Evolutionary conservation across 2,888 invertebrate species (phyloP).

Genomic region (Antheraea assamensis): DNA sequence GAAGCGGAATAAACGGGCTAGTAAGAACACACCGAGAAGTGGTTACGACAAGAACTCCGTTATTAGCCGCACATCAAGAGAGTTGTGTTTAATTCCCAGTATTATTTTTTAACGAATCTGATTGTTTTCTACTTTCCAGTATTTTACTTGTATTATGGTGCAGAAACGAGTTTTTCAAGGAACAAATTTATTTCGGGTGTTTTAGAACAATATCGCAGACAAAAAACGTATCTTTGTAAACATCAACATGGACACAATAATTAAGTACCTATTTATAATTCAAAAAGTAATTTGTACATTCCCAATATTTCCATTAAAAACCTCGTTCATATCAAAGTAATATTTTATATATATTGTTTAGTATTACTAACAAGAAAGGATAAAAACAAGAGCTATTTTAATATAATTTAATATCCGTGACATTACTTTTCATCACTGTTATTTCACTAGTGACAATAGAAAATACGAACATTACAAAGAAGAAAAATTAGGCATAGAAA

Average conservation of each 20-base stretch:
- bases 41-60: constrained; percentile 86
- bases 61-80: constrained; percentile 85
- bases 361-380: too few species aligned
- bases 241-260: neutral
- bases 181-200: neutral
- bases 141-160: neutral
- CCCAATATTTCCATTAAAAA: too few species aligned
- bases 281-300: too few species aligned
- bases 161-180: neutral
- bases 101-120: constrained; percentile 18
- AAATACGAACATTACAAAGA: too few species aligned
- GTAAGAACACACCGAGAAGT: constrained; percentile 78
- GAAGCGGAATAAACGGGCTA: constrained; percentile 57
- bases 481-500: too few species aligned
- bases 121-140: neutral
- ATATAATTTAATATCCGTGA: too few species aligned
- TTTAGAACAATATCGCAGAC: neutral
- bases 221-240: neutral
- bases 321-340: too few species aligned
- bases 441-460: too few species aligned
- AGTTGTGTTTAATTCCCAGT: constrained; percentile 81
- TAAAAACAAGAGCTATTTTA: too few species aligned
- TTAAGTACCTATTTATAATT: neutral
- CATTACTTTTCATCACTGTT: too few species aligned
- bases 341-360: too few species aligned